These are phyloP conservation scores for Drosophila lini DNA, from an alignment of 1,140 invertebrate genomes.

Conservation along the genomic window DNA sequence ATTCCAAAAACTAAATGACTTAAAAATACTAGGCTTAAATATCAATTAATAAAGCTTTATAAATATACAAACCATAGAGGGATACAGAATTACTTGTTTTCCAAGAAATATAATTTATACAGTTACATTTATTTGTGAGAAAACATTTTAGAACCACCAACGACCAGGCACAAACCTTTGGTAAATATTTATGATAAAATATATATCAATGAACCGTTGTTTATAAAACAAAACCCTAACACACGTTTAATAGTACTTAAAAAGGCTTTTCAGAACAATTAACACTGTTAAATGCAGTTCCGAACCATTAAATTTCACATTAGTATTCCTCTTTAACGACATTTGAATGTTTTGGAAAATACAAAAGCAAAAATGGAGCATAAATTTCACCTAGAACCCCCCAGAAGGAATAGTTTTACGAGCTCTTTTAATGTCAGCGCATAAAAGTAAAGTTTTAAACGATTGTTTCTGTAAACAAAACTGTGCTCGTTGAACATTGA, in stretches of 20 bases:
- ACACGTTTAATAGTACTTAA: neutral
- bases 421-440: neutral
- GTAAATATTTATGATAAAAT: neutral
- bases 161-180: neutral
- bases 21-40: neutral
- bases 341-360: neutral
- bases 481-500: constrained; percentile 4
- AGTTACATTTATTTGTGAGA: neutral
- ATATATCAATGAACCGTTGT: neutral
- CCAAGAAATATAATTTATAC: no score
- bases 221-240: neutral
- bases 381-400: neutral
- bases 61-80: neutral
- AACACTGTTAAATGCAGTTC: neutral
- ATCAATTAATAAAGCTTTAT: neutral
- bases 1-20: neutral
- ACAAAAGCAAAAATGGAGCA: neutral
- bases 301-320: constrained; percentile 3
- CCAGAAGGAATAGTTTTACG: neutral
- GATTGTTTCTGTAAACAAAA: constrained; percentile 10
- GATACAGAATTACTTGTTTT: neutral
- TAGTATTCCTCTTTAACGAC: neutral
- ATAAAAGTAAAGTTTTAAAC: constrained; percentile 3
- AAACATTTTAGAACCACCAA: neutral
- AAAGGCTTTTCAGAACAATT: neutral